Conservation (phyloP, 2,888 invertebrate genomes). For the Notocelia uddmanniana region DNA sequence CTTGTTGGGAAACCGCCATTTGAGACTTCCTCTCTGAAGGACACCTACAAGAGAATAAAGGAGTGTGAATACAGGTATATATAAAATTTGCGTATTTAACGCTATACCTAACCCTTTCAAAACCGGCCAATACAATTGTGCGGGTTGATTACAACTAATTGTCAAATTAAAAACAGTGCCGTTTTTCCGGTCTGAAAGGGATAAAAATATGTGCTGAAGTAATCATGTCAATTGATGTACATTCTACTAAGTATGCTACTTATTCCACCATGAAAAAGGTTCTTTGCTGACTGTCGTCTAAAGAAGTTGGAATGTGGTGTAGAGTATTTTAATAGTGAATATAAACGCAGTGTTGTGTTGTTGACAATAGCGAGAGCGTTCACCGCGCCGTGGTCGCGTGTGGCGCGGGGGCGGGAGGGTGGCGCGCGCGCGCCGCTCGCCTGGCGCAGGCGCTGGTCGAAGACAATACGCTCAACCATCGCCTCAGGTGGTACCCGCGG, state of each 20-base stretch:
- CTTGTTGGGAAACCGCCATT: slow-evolving; percentile 99
- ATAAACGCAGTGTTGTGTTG: slow-evolving; percentile 56
- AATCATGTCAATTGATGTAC: not conserved
- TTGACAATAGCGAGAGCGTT: slow-evolving; percentile 73
- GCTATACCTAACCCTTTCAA: no score
- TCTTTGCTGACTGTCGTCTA: not conserved
- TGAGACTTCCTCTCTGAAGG: slow-evolving; percentile 97
- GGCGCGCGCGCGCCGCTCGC: slow-evolving; percentile 71
- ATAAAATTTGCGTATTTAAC: not conserved
- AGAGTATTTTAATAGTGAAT: slow-evolving; percentile 2
- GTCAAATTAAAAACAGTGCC: no score
- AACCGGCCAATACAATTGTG: no score
- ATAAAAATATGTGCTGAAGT: not conserved
- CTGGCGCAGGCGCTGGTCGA: slow-evolving; percentile 72
- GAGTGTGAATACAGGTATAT: slow-evolving; percentile 95
- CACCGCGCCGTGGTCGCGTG: slow-evolving; percentile 73
- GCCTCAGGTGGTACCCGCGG: slow-evolving; percentile 69
- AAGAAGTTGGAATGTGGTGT: not conserved
- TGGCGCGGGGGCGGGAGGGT: slow-evolving; percentile 73
- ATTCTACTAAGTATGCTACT: not conserved
- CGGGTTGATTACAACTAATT: no score
- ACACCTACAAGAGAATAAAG: slow-evolving; percentile 97
- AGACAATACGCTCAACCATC: slow-evolving; percentile 75
- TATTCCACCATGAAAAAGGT: not conserved
- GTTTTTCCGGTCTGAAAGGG: no score